Base-by-base conservation (phyloP, 2,888 invertebrate species). In the Apamea crenata region DNA sequence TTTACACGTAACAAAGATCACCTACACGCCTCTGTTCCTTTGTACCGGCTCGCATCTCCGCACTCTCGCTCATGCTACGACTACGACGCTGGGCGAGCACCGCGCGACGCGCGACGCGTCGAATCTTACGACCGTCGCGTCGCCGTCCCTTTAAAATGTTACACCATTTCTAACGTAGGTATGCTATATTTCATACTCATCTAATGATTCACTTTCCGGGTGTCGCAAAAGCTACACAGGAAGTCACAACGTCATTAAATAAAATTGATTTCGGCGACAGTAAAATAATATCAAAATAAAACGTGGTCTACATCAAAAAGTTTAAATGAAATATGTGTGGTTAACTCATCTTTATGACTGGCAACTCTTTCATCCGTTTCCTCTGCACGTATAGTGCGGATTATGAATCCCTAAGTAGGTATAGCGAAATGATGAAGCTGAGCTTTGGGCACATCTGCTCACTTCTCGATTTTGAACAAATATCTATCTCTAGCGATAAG, bases 241-340 rank as follows among this genome's bases (percentile, higher is more conserved):
- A 89, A 82, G 81, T 84, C 69, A 74, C 74, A 71, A 70, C 61
- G 63, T 72, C 81, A 74, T 87, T 81, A 80, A 88, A 81, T 77
- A 21, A 83, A 84, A 83, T 85, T 88, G 70, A 88, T 82, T 79
- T 83, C 56, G 61, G 59, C 78, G 77, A 76, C 84, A 84, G 32
- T 84, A 78, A 82, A 84, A 79, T 76, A 63, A 74, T 75, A 78
- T 80, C 36, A 67, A 78, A 81, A 77, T 65, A 77, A 70, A 83
- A 86, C 74, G 29, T 71, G 18, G 68, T 80, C 75, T 21, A 77
- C 86, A 77, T 88, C 78, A 85, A 89, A 86, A 81, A 76, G 29
- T 72, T 67, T 32, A 32, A 69, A 74, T 81, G 69, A 80, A 74
- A 65, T 69, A 83, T 80, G 63, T 72, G 67, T 36, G 68, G 63